Percentiles rank a stretch among this genome's conserved stretches.
Conservation (phyloP, 53 echinoderm and acorn worm genomes). For the Stichopus horrens region DNA sequence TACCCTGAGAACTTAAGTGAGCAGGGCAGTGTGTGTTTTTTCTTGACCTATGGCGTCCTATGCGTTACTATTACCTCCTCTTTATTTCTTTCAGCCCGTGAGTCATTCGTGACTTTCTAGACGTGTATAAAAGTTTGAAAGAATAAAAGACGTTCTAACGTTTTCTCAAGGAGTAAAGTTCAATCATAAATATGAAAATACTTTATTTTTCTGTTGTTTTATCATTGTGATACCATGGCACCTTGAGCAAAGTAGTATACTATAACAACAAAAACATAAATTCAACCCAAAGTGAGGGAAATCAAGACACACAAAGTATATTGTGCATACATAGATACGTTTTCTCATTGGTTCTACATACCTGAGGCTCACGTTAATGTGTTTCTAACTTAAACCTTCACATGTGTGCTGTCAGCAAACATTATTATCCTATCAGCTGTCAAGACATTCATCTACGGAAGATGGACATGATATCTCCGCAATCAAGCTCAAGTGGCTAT, state of each 20-base stretch:
- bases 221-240: no score
- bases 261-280: no score
- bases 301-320: no score
- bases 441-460: slow-evolving; percentile 10
- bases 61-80: not conserved
- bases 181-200: not conserved
- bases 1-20: no score
- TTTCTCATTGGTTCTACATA: not conserved
- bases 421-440: not conserved
- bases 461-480: slow-evolving; percentile 29
- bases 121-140: not conserved
- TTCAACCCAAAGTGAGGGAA: no score
- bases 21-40: no score
- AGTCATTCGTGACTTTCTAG: not conserved
- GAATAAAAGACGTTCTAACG: not conserved
- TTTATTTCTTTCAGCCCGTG: not conserved
- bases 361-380: slow-evolving; percentile 7
- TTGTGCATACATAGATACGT: no score
- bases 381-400: not conserved
- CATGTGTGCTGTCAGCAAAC: not conserved
- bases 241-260: no score
- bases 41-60: no score
- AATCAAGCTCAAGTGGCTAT: slow-evolving; percentile 29
- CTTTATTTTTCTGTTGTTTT: not conserved
- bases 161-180: not conserved